Evolutionary conservation across 2,113 vertebrate species (phyloP).

Genomic region (Ammodytes dubius): DNA sequence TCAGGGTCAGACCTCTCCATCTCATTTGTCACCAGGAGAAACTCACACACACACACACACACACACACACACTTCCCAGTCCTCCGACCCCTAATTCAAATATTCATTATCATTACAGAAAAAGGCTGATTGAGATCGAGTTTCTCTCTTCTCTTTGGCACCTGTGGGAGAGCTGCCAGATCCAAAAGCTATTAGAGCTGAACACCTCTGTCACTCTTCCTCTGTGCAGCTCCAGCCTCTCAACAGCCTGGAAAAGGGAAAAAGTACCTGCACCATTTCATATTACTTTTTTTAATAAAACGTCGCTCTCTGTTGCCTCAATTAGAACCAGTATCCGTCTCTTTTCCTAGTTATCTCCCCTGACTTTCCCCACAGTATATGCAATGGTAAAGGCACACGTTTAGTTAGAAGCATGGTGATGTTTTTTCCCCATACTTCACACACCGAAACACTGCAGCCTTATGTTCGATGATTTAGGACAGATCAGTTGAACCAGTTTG

Average conservation of each 20-base stretch:
- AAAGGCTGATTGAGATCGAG: conserved; percentile 65
- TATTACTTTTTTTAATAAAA: conserved; percentile 10
- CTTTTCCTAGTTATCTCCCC: not conserved
- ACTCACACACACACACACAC: conserved; percentile 16
- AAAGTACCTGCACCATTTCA: conserved; percentile 19
- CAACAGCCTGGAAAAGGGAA: conserved; percentile 57
- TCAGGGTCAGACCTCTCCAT: conserved; percentile 32
- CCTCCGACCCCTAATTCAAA: conserved; percentile 53
- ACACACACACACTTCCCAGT: not conserved
- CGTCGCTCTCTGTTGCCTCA: conserved; percentile 25
- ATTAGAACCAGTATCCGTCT: conserved; percentile 49
- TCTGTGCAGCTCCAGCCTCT: conserved; percentile 41
- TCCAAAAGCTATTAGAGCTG: conserved; percentile 51
- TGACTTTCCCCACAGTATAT: not conserved
- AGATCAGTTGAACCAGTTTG: not conserved
- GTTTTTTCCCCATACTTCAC: not conserved
- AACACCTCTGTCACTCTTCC: conserved; percentile 66
- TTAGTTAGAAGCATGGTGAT: not conserved
- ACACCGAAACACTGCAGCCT: not conserved
- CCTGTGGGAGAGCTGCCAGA: conserved; percentile 41
- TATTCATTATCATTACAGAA: conserved; percentile 73
- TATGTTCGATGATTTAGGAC: conserved; percentile 4
- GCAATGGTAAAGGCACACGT: not conserved
- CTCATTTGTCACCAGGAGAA: conserved; percentile 51
- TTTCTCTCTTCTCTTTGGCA: conserved; percentile 48